Evolutionary conservation across 1,140 invertebrate species (phyloP), one percentile per base, ranked within the genome.

Genomic region (Fopius arisanus): DNA sequence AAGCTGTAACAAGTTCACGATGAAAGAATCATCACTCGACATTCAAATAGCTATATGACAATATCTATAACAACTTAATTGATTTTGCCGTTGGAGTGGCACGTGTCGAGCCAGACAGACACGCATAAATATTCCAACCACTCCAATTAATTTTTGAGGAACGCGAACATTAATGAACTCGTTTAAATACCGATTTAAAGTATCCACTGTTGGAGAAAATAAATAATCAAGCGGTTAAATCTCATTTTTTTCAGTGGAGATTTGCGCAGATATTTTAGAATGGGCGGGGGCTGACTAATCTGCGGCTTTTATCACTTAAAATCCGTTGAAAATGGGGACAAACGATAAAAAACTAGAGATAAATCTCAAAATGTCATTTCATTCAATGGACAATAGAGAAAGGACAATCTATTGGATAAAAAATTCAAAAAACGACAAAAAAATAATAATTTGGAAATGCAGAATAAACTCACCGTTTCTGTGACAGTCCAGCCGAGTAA

Each of bases 401-500:
- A 51, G 19, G 19, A 19, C n/a, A 41, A 68, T 48, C 33, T 37
- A 59, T 51, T 43, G 3, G 16, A 1, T 19, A 1, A 43, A 43
- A 40, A 23, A 33, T n/a, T 72, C n/a, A 28, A 33, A 31, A 41
- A 31, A 62, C 26, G 12, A 62, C 16, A 43, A 74, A 71, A 62
- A 54, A 40, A 10, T 19, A 21, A 23, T 41, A 23, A 4, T 33
- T 31, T 59, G 19, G 28, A 33, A 16, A 65, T 16, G 26, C 12
- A 68, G n/a, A 12, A 37, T 16, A 29, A 37, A 75, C 77, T 79
- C 62, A 84, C 82, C 79, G 80, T 84, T 82, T 75, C 33, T 80
- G 43, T 75, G 72, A 78, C 79, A 73, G 68, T 80, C 75, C 73
- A 68, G 67, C 63, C 40, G 75, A 81, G 14, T 65, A 79, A 72